Evolutionary conservation across 2,888 invertebrate genomes (phyloP).

Genomic region (Orthosia gracilis): DNA sequence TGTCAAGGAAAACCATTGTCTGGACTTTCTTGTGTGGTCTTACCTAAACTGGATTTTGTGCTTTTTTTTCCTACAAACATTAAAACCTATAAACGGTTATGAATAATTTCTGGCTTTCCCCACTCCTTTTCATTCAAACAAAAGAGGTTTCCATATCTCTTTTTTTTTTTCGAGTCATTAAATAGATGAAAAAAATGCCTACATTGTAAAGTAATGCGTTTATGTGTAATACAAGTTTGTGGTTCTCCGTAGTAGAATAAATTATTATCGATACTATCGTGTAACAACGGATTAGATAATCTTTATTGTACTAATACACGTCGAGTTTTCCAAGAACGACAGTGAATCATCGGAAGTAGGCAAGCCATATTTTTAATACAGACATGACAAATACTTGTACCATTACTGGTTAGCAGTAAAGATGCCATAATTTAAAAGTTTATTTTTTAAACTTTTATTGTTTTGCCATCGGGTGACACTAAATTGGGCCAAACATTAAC

Average conservation of each 20-base stretch:
- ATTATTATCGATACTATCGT: constrained; percentile 46
- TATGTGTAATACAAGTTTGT: constrained; percentile 38
- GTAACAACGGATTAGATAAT: constrained; percentile 64
- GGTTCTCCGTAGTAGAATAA: constrained; percentile 29
- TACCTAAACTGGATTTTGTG: background rate
- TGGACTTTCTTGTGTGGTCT: constrained; percentile 48
- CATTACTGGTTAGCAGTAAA: constrained; percentile 45
- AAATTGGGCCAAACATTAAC: constrained; percentile 5
- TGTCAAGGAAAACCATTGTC: constrained; percentile 57
- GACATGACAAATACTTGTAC: constrained; percentile 54
- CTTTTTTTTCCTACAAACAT: background rate
- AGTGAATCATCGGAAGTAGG: constrained; percentile 70
- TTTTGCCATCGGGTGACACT: constrained; percentile 6
- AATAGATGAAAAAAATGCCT: too few relatives aligned
- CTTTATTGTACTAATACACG: constrained; percentile 48
- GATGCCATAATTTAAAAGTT: constrained; percentile 34
- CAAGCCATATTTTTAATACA: constrained; percentile 53
- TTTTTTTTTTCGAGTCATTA: constrained; percentile 19
- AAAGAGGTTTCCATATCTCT: background rate
- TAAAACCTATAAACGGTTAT: background rate
- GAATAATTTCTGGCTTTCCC: background rate
- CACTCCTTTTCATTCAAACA: background rate
- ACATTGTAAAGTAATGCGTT: constrained; percentile 26
- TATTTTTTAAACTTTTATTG: constrained; percentile 33
- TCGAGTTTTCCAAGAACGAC: constrained; percentile 58